Conservation (phyloP, 2,888 invertebrate species). For the Oscheius onirici region DNA sequence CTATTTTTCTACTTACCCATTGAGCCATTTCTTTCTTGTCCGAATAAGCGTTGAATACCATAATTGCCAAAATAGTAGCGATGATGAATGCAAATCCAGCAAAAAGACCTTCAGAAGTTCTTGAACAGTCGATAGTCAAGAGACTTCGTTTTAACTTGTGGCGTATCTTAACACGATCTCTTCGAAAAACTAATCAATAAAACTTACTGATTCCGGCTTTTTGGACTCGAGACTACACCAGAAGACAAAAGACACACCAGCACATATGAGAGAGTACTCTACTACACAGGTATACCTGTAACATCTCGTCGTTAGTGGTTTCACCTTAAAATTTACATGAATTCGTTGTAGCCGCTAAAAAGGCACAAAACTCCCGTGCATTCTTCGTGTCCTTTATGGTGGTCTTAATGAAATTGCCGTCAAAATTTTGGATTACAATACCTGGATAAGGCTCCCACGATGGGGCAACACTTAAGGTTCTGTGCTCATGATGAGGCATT, state of each 20-base stretch:
- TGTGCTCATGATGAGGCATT: constrained; percentile 8
- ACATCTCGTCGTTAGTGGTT: not conserved
- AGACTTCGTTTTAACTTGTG: constrained; percentile 43
- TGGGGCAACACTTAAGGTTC: constrained; percentile 11
- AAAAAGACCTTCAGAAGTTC: constrained; percentile 58
- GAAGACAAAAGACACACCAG: constrained; percentile 59
- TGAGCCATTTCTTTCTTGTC: constrained; percentile 46
- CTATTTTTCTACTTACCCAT: constrained; percentile 52
- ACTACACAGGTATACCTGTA: constrained; percentile 60
- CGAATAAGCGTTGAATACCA: constrained; percentile 57
- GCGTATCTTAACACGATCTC: not conserved
- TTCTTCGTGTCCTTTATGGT: constrained; percentile 31
- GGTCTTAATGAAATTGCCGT: constrained; percentile 31
- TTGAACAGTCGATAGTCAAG: constrained; percentile 58
- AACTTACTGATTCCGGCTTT: constrained; percentile 16
- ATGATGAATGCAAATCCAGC: constrained; percentile 51
- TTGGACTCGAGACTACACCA: constrained; percentile 54
- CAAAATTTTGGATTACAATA: not conserved
- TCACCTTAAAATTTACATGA: constrained; percentile 43
- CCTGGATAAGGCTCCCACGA: constrained; percentile 35
- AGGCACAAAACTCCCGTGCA: constrained; percentile 56
- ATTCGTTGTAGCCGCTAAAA: constrained; percentile 56
- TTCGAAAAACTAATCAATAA: not conserved
- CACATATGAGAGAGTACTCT: constrained; percentile 59
- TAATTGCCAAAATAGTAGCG: constrained; percentile 50